phyloP scores from a whole-genome alignment of 2,797 vertebrate species.

The Lemur catta region DNA sequence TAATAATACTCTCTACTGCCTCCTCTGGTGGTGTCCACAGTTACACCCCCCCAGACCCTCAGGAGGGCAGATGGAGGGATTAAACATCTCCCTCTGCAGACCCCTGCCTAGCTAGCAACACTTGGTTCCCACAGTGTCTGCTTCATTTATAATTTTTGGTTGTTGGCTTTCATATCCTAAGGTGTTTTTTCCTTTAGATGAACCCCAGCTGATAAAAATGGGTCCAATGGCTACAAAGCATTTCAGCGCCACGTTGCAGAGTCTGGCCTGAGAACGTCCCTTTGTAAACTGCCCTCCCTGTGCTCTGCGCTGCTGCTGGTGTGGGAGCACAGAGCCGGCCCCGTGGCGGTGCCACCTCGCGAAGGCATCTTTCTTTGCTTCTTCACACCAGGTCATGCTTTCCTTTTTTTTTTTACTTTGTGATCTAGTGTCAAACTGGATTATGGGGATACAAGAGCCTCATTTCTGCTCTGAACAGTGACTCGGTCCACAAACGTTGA shows the following conservation, averaged over 20 bases:
- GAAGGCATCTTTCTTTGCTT: constrained; percentile 6
- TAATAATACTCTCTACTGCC: background rate
- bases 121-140: background rate
- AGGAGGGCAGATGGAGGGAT: background rate
- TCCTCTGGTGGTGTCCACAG: background rate
- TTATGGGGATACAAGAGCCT: background rate
- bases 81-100: fast-evolving
- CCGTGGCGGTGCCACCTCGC: background rate
- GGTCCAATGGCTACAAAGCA: background rate
- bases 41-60: background rate
- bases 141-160: background rate
- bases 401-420: background rate
- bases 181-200: background rate
- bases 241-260: background rate
- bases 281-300: fast-evolving
- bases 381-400: background rate
- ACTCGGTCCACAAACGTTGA: background rate
- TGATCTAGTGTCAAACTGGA: background rate
- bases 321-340: background rate
- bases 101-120: background rate
- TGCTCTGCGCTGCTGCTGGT: background rate
- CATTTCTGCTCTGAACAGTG: background rate
- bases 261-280: background rate
- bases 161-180: background rate
- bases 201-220: background rate